These are phyloP conservation scores for Drosophila leonis DNA, from an alignment of 2,888 invertebrate genomes.

Conservation along the genomic window DNA sequence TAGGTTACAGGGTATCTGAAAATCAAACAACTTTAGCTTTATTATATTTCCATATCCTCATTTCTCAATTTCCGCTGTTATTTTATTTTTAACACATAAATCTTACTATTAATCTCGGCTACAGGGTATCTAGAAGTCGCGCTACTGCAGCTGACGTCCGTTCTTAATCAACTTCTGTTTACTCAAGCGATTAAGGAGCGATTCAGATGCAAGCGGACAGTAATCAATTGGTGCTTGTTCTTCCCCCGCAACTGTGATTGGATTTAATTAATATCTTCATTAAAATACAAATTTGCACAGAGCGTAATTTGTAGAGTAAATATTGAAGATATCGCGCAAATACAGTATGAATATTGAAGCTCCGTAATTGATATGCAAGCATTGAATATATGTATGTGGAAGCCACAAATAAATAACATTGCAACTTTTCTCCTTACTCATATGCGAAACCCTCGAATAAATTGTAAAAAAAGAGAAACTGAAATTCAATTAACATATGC, in stretches of 20 bases:
- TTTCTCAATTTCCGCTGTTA: neutral
- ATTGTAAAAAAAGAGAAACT: slow-evolving; percentile 1
- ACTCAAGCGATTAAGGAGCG: slow-evolving; percentile 27
- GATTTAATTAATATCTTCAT: slow-evolving; percentile 51
- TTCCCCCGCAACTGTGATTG: neutral
- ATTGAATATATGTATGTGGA: neutral
- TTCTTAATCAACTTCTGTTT: slow-evolving; percentile 6
- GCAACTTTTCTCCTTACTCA: slow-evolving; percentile 1
- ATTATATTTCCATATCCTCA: neutral
- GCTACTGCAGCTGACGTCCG: neutral
- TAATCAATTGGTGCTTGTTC: slow-evolving; percentile 6
- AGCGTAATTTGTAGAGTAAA: slow-evolving; percentile 53
- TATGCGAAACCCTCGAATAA: slow-evolving; percentile 5
- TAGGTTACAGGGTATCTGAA: no score
- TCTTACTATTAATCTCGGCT: neutral
- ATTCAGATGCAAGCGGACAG: neutral
- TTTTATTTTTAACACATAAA: neutral
- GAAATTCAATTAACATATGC: slow-evolving; percentile 27
- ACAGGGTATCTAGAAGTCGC: neutral
- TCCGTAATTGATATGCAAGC: slow-evolving; percentile 43
- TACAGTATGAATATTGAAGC: slow-evolving; percentile 44
- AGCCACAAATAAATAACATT: slow-evolving; percentile 24
- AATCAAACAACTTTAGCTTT: neutral
- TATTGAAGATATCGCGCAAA: slow-evolving; percentile 40
- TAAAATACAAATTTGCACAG: slow-evolving; percentile 45